Conservation (phyloP, 2,113 vertebrate genomes). For the Thymallus thymallus region DNA sequence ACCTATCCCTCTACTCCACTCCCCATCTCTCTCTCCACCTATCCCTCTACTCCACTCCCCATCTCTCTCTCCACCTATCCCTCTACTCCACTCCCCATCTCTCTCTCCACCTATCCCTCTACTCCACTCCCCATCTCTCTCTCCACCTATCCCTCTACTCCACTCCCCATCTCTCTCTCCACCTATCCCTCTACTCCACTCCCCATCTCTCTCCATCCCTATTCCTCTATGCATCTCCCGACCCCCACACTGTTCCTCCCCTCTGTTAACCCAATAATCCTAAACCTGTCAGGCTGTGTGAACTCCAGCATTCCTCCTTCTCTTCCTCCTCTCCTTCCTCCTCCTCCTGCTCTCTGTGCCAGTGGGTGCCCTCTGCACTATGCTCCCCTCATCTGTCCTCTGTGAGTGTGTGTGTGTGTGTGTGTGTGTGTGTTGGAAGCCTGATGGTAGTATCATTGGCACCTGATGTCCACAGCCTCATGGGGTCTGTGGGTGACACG, state of each 20-base stretch:
- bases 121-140: too few relatives aligned
- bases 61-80: too few relatives aligned
- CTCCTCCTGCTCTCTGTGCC: not conserved
- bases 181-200: slow-evolving; percentile 5
- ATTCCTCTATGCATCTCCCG: not conserved
- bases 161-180: slow-evolving; percentile 4
- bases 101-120: not conserved
- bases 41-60: too few relatives aligned
- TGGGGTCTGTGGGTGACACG: not conserved
- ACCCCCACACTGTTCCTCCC: not conserved
- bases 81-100: slow-evolving; percentile 16
- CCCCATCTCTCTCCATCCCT: slow-evolving; percentile 1
- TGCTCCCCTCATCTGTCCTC: slow-evolving; percentile 19
- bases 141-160: not conserved
- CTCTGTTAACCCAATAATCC: slow-evolving; percentile 15
- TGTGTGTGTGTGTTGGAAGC: not conserved
- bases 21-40: not conserved
- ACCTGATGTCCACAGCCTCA: not conserved
- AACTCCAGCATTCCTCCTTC: not conserved
- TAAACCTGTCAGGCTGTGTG: slow-evolving; percentile 4
- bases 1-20: slow-evolving; percentile 5
- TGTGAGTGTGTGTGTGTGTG: not conserved
- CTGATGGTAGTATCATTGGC: not conserved
- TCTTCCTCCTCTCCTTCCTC: not conserved
- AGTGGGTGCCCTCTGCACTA: slow-evolving; percentile 1